Evolutionary conservation across 2,888 invertebrate genomes (phyloP).

Genomic region (Glyphotaelius pellucidus): DNA sequence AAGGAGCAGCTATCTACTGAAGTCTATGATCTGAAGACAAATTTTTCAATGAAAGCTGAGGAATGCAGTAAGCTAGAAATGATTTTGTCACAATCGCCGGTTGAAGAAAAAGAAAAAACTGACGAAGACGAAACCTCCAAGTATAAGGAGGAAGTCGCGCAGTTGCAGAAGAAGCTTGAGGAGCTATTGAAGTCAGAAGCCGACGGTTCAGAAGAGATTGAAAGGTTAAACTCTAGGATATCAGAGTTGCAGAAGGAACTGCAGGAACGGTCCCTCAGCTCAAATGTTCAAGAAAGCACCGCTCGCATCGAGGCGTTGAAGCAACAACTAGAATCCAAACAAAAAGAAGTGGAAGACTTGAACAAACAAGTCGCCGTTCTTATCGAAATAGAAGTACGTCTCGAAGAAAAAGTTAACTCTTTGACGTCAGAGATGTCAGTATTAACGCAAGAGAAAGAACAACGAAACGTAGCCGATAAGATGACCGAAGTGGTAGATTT

Average conservation of each 20-base stretch:
- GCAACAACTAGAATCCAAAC: conserved; percentile 54
- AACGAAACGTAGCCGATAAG: conserved; percentile 41
- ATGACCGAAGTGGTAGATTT: conserved; percentile 69
- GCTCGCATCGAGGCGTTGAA: conserved; percentile 51
- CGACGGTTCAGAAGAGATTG: conserved; percentile 54
- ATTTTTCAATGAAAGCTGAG: conserved; percentile 59
- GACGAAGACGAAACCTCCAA: conserved; percentile 58
- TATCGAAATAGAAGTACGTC: conserved; percentile 53
- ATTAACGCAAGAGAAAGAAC: conserved; percentile 18
- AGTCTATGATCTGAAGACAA: conserved; percentile 53
- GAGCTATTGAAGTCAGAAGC: conserved; percentile 58
- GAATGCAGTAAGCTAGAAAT: conserved; percentile 59
- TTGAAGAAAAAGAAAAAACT: conserved; percentile 60
- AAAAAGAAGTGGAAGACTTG: conserved; percentile 54
- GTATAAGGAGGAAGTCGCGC: conserved; percentile 59
- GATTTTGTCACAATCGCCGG: conserved; percentile 48
- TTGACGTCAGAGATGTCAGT: neutral
- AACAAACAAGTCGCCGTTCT: conserved; percentile 54
- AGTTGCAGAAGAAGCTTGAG: conserved; percentile 59
- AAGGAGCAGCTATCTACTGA: conserved; percentile 58
- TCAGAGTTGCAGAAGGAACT: conserved; percentile 58
- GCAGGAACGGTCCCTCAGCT: conserved; percentile 55
- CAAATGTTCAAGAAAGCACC: conserved; percentile 49
- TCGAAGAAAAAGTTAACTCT: conserved; percentile 61
- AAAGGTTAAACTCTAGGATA: conserved; percentile 57